Base-by-base conservation (phyloP, 2,797 vertebrate genomes). In the Capromys pilorides region DNA sequence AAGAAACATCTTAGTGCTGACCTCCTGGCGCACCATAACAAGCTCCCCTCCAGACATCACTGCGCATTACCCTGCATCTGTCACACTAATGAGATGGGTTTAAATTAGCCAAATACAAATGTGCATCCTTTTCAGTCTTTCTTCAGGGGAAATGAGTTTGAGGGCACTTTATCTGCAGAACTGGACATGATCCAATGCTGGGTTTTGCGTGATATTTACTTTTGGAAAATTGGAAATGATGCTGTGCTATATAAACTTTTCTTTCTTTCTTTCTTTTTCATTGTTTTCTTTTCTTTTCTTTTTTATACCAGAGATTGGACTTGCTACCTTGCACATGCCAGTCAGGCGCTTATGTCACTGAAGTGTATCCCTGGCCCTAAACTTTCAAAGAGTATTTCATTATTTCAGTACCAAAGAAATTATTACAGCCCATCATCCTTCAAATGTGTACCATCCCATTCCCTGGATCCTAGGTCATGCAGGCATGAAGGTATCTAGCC, bases 51-150 rank as follows among this genome's bases (percentile, higher is more conserved):
- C 45, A 85, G 77, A 89, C 57, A 19, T 79, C 84, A 81, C 51
- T 51, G 84, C 8, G 31, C 26, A 36, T 93, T 92, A 86, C 95
- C 78, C 73, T 80, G 24, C 28, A 81, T 83, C 54, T 51, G 84
- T 96, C 90, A 97, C 59, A 41, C 78, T 87, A 95, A 88, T 91
- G 73, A 93, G 80, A 83, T 95, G 85, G 86, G n/a, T 84, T 88
- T 80, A 91, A 91, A 95, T 94, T 59, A 96, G 86, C 95, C 78
- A 95, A 96, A 95, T 80, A 87, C 5, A 94, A 96, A 91, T 81
- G 78, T 59, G 51, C 45, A 62, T 87, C 87, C 90, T 83, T 95
- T 94, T 93, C 62, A 19, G 71, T 6, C 78, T 93, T 96, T 71
- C 93, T 96, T 93, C 3, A 26, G 45, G 79, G 61, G 7, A 97